These are phyloP conservation scores for Daboia siamensis DNA, from an alignment of 2,113 vertebrate genomes.

Conservation along the genomic window DNA sequence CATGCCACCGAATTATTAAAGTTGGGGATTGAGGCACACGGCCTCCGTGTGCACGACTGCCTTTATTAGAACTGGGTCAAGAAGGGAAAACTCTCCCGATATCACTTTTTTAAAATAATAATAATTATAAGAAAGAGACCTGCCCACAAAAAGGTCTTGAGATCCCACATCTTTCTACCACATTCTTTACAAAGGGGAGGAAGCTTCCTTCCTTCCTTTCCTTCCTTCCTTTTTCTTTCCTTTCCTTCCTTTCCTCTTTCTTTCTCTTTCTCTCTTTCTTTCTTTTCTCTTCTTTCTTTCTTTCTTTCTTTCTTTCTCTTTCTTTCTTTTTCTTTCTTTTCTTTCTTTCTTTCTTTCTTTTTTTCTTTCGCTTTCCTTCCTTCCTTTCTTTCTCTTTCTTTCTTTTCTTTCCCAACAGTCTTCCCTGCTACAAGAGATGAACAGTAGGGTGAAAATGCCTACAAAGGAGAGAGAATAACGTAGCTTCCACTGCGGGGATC, in stretches of 20 bases:
- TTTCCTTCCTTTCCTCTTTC: too few relatives aligned
- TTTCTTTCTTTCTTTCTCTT: too few relatives aligned
- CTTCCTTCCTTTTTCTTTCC: background rate
- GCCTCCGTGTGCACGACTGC: constrained; percentile 26
- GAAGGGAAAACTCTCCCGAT: constrained; percentile 14
- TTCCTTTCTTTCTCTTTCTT: background rate
- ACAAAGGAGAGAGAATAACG: background rate
- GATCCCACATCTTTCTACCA: constrained; percentile 27
- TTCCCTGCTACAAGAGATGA: background rate
- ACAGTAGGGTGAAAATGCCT: background rate
- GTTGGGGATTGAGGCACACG: constrained; percentile 52
- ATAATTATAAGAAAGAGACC: constrained; percentile 3
- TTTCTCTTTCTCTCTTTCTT: too few relatives aligned
- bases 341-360: background rate
- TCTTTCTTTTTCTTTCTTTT: too few relatives aligned
- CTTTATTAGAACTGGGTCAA: constrained; percentile 68
- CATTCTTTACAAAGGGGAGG: constrained; percentile 45
- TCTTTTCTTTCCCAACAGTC: background rate
- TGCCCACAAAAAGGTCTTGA: constrained; percentile 50
- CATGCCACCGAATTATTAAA: constrained; percentile 74
- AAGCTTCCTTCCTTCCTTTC: too few relatives aligned
- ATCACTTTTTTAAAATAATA: background rate
- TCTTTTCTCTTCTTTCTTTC: too few relatives aligned
- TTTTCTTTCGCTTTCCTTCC: background rate
- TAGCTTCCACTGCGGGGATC: background rate